Percentiles rank a stretch among this genome's conserved stretches.
phyloP scores from a whole-genome alignment of 1,140 invertebrate species.

The Drosophila malerkotliana region DNA sequence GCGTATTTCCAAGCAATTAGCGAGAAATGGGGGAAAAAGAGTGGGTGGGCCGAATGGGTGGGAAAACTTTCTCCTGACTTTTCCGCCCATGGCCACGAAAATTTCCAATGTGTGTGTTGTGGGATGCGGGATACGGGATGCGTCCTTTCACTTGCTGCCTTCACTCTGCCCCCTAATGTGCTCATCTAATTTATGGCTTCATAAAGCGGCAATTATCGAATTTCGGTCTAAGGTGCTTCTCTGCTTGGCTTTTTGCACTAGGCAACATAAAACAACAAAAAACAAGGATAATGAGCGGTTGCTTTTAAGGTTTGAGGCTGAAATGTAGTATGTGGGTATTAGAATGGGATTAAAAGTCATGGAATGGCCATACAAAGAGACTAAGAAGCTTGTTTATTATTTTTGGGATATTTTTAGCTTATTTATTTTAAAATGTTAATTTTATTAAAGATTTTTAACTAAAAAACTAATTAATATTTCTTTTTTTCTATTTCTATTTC shows the following conservation, averaged over 20 bases:
- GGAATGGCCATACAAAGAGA: background rate
- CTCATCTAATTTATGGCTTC: slow-evolving; percentile 56
- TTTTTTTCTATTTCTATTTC: too few species aligned
- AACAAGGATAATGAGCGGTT: background rate
- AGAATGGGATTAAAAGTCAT: background rate
- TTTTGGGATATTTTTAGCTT: too few species aligned
- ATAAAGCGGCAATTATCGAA: slow-evolving; percentile 51
- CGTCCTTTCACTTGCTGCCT: background rate
- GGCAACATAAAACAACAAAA: background rate
- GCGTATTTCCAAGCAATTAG: slow-evolving; percentile 43
- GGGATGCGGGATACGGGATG: background rate
- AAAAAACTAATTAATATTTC: too few species aligned
- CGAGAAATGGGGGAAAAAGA: slow-evolving; percentile 2
- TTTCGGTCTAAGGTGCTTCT: slow-evolving; percentile 12
- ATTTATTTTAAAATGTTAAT: too few species aligned
- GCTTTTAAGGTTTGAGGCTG: background rate
- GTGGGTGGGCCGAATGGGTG: slow-evolving; percentile 7
- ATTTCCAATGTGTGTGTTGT: background rate
- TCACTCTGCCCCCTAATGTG: slow-evolving; percentile 6
- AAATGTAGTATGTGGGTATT: background rate
- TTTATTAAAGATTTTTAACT: too few species aligned
- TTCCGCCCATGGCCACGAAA: slow-evolving; percentile 16
- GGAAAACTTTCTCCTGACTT: slow-evolving; percentile 32
- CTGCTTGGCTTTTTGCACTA: background rate
- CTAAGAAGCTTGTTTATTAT: background rate